Evolutionary conservation across 1,140 invertebrate genomes (phyloP), one percentile per base, ranked within the genome.

Genomic region (Bombyx mori): DNA sequence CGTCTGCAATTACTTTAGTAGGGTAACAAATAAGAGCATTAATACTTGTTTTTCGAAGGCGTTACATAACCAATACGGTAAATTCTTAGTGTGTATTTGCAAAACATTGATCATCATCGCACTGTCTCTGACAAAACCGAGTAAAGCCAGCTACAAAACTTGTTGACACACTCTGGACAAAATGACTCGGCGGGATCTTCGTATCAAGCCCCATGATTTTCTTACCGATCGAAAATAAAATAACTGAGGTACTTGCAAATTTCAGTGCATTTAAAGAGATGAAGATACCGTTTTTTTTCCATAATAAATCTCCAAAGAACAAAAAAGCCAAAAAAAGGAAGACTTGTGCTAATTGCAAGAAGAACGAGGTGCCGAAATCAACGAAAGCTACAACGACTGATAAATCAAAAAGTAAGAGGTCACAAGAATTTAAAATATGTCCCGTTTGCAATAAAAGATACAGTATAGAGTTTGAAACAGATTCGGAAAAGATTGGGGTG

Each of bases 221-320:
- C 26, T 12, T 49, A 49, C 4, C 12, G 6, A 49, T 49, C 12
- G 12, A 18, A 18, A 18, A 12, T 49, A n/a, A 49, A 49, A 49
- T 18, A n/a, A 12, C 22, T 49, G 4, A 5, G 26, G 26, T 35
- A 35, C 26, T 35, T 35, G 26, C 2, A 35, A 35, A 22, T 74
- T 73, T 10, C 56, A 75, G 72, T 42, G 49, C 55, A 6, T 57
- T 66, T n/a, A 70, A 60, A 53, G 56, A 69, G 8, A 62, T 75
- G 52, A 75, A 66, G 52, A 50, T 73, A 47, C 73, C 73, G 69
- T 73, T 76, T 76, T 76, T 76, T 76, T 76, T 66, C 71, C 74
- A 62, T 76, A 69, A 69, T 9, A 76, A 74, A 58, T 53, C 56
- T 10, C 45, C 55, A 52, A 70, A 54, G 44, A 50, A 52, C n/a